Evolutionary conservation across 2,797 vertebrate species (phyloP).

Genomic region (Premnoplex brunnescens): DNA sequence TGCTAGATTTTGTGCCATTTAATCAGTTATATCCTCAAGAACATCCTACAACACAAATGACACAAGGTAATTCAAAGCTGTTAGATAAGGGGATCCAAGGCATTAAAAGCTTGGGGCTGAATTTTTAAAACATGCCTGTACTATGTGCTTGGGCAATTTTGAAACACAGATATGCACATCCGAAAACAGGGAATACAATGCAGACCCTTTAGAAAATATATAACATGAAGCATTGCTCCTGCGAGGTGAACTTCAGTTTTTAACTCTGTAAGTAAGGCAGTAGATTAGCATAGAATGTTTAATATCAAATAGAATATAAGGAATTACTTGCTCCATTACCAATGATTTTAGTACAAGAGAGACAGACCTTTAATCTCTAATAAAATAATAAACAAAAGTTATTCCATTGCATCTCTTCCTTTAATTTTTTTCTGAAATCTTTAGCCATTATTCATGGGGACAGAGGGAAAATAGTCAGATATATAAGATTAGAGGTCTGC

Average conservation of each 20-base stretch:
- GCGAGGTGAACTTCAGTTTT: neutral
- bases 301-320: neutral
- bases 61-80: conserved; percentile 21
- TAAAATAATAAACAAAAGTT: neutral
- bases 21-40: conserved; percentile 23
- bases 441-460: neutral
- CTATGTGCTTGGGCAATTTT: neutral
- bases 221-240: neutral
- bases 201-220: neutral
- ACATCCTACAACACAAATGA: neutral
- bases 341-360: neutral
- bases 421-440: neutral
- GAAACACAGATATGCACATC: neutral
- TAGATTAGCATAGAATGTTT: neutral
- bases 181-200: neutral
- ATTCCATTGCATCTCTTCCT: neutral
- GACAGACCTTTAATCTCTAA: neutral
- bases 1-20: neutral
- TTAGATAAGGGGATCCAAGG: neutral
- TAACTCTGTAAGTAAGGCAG: neutral
- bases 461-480: neutral
- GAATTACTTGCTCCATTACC: neutral
- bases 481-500: neutral
- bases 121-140: neutral
- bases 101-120: neutral